A percentile compares a stretch with the other conserved stretches of the same genome.
These are phyloP conservation scores for Vollenhovia emeryi DNA, from an alignment of 1,140 invertebrate species.

Conservation along the genomic window DNA sequence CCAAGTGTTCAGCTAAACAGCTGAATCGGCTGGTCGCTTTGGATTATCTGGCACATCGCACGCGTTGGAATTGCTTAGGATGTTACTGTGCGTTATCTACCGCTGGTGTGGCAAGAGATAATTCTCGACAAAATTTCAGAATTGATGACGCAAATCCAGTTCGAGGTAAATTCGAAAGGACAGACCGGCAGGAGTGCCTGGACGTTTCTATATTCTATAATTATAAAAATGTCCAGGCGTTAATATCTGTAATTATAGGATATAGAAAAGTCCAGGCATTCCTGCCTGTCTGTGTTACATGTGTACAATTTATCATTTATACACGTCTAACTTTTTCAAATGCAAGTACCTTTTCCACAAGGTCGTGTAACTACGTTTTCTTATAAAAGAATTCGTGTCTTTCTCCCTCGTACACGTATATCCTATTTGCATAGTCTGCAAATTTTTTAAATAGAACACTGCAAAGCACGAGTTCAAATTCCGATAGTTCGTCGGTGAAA, in stretches of 20 bases:
- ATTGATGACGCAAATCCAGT: background rate
- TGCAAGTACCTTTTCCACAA: background rate
- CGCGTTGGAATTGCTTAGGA: background rate
- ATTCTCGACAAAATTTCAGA: background rate
- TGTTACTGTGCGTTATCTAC: background rate
- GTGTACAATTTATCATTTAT: background rate
- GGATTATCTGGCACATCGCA: background rate
- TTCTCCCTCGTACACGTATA: background rate
- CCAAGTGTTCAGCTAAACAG: conserved; percentile 11
- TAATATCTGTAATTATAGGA: too few species aligned
- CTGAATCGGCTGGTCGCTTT: background rate
- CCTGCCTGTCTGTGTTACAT: too few species aligned
- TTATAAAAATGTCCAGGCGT: too few species aligned
- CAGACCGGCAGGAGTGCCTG: too few species aligned
- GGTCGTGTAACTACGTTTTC: background rate
- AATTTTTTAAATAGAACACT: conserved; percentile 5
- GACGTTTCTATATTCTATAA: too few species aligned
- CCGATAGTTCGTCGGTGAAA: background rate
- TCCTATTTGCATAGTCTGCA: background rate
- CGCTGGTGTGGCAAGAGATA: background rate
- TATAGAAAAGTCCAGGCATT: too few species aligned
- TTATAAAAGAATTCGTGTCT: background rate
- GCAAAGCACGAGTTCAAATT: background rate
- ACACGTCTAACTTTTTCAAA: background rate
- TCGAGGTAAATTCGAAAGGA: background rate